phyloP scores from a whole-genome alignment of 2,113 vertebrate species.

The Brachyhypopomus occidentalis region DNA sequence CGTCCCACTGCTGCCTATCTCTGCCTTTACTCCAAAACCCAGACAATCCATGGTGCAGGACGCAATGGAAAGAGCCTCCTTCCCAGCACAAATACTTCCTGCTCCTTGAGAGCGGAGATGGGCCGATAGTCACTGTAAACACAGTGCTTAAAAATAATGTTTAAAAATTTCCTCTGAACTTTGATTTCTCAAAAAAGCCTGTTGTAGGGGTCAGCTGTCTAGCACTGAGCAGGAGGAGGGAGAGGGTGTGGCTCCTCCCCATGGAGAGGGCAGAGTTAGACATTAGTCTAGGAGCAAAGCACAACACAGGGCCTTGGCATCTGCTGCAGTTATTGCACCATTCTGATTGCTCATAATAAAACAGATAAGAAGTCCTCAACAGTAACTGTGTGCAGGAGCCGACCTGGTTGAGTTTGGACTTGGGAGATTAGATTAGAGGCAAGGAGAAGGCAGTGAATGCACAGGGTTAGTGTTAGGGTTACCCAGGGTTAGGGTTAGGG shows the following conservation, averaged over 20 bases:
- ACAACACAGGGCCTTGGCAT: neutral
- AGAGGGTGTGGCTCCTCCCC: neutral
- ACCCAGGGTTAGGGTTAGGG: no score
- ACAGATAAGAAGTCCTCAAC: constrained; percentile 9
- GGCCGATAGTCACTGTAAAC: constrained; percentile 57
- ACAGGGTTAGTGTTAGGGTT: no score
- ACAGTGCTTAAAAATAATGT: neutral
- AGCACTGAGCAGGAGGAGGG: neutral
- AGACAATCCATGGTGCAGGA: constrained; percentile 26
- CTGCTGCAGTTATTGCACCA: neutral
- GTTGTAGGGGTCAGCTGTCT: constrained; percentile 15
- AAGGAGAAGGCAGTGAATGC: no score
- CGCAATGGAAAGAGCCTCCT: constrained; percentile 41
- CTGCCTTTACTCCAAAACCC: constrained; percentile 37
- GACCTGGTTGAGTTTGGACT: constrained; percentile 10
- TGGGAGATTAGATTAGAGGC: constrained; percentile 36
- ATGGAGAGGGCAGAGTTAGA: constrained; percentile 8
- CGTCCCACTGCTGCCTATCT: neutral
- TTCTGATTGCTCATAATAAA: constrained; percentile 5
- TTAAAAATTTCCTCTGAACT: constrained; percentile 57
- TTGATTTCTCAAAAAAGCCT: constrained; percentile 42
- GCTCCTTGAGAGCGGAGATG: constrained; percentile 45
- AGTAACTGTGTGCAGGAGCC: neutral
- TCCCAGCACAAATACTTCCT: constrained; percentile 49
- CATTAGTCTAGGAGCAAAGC: neutral